Conservation (phyloP, 53 echinoderm and acorn worm species). For the Hippasteria phrygiana region DNA sequence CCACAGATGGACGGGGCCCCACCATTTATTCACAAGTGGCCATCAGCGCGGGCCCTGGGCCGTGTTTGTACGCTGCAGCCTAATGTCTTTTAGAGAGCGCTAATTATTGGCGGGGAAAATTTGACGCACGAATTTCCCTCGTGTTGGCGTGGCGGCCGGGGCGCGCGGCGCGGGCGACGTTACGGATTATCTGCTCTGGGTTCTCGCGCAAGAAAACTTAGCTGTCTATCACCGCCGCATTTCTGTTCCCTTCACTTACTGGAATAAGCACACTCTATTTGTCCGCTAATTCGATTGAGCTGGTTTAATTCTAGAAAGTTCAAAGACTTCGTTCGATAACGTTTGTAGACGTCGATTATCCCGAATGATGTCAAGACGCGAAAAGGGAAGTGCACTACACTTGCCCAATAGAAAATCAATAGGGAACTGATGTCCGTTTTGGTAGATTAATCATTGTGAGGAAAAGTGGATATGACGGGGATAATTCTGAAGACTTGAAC, state of each 20-base stretch:
- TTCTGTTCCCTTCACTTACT: conserved; percentile 33
- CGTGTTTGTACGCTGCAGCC: conserved; percentile 54
- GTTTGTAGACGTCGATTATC: background rate
- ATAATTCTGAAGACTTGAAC: background rate
- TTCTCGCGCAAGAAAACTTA: background rate
- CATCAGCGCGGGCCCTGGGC: conserved; percentile 36
- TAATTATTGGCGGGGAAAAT: conserved; percentile 59
- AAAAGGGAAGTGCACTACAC: background rate
- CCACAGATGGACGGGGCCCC: conserved; percentile 60
- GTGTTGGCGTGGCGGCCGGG: background rate
- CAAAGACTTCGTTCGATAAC: conserved; percentile 52
- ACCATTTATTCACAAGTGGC: conserved; percentile 63
- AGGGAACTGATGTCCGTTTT: background rate
- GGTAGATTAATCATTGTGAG: too few relatives aligned
- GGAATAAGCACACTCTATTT: conserved; percentile 34
- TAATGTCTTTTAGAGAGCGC: conserved; percentile 70
- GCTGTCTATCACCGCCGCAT: conserved; percentile 29
- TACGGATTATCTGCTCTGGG: conserved; percentile 11
- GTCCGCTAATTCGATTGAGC: conserved; percentile 46
- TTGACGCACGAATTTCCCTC: conserved; percentile 55
- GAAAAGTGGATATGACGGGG: background rate
- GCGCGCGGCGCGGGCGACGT: background rate
- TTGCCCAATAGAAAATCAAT: background rate
- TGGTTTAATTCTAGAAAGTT: conserved; percentile 52
- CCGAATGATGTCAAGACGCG: background rate